These are phyloP conservation scores for Ailurus styani DNA, from an alignment of 2,113 vertebrate genomes.

Conservation along the genomic window DNA sequence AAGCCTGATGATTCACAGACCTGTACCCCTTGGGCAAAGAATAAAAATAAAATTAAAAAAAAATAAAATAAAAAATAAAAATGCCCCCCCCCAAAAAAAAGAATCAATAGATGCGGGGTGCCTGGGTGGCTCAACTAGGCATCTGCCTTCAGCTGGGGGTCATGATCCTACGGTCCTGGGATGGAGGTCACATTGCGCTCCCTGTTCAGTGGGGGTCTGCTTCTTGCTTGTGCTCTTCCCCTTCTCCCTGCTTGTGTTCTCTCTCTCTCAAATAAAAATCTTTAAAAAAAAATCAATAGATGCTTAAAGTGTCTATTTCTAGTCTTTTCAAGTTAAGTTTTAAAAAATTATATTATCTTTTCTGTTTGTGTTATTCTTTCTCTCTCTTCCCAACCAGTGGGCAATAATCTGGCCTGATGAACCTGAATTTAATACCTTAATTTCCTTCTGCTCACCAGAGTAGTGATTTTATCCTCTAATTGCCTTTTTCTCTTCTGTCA, in stretches of 20 bases:
- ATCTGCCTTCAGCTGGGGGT: background rate
- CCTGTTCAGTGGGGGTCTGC: background rate
- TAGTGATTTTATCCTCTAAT: constrained; percentile 48
- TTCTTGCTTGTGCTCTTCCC: background rate
- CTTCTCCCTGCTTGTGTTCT: too few relatives aligned
- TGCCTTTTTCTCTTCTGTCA: constrained; percentile 52
- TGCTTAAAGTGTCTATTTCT: background rate
- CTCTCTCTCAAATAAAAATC: background rate
- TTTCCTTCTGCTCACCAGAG: background rate
- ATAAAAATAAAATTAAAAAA: too few relatives aligned
- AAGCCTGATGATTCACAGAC: too few relatives aligned
- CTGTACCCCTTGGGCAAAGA: too few relatives aligned
- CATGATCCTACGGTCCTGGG: background rate
- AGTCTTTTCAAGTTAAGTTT: constrained; percentile 32
- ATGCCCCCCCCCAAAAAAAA: too few relatives aligned
- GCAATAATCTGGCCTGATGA: constrained; percentile 1
- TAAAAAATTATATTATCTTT: constrained; percentile 9
- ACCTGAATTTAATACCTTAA: constrained; percentile 14
- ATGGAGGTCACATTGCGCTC: background rate
- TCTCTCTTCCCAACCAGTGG: background rate
- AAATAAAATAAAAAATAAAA: background rate
- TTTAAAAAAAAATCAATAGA: background rate
- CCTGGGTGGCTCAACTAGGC: background rate
- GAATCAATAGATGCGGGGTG: background rate
- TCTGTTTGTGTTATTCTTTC: background rate